Percentiles rank a stretch among this genome's conserved stretches.
phyloP scores from a whole-genome alignment of 2,888 invertebrate genomes.

The Endomychus coccineus region DNA sequence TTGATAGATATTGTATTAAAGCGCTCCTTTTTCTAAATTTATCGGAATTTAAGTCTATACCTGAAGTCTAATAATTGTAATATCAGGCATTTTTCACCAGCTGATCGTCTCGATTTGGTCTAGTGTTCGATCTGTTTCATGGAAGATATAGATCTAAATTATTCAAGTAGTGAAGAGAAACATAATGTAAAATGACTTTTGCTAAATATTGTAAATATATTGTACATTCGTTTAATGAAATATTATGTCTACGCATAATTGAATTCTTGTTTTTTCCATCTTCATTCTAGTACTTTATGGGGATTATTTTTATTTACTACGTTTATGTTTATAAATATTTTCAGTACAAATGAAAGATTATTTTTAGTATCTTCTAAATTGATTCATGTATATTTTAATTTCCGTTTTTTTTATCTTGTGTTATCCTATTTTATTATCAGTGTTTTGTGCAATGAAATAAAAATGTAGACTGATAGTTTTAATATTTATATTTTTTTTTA shows the following conservation, averaged over 20 bases:
- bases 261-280: constrained; percentile 28
- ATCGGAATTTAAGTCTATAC: too few species aligned
- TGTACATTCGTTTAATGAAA: constrained; percentile 43
- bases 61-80: too few species aligned
- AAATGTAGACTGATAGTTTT: constrained; percentile 40
- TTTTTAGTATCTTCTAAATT: constrained; percentile 38
- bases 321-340: constrained; percentile 30
- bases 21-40: too few species aligned
- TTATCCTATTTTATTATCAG: constrained; percentile 40
- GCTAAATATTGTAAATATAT: constrained; percentile 43
- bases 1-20: too few species aligned
- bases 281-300: constrained; percentile 32
- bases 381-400: constrained; percentile 35
- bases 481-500: constrained; percentile 9
- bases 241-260: constrained; percentile 37
- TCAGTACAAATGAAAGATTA: constrained; percentile 40
- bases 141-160: constrained; percentile 35
- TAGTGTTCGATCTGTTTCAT: too few species aligned
- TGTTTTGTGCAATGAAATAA: constrained; percentile 43
- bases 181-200: constrained; percentile 37
- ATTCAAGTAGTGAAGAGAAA: constrained; percentile 28
- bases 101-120: too few species aligned
- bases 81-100: too few species aligned
- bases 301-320: constrained; percentile 31
- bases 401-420: constrained; percentile 29